Evolutionary conservation across 2,113 vertebrate species (phyloP), one percentile per base, ranked within the genome.

Genomic region (Bagarius yarrelli): DNA sequence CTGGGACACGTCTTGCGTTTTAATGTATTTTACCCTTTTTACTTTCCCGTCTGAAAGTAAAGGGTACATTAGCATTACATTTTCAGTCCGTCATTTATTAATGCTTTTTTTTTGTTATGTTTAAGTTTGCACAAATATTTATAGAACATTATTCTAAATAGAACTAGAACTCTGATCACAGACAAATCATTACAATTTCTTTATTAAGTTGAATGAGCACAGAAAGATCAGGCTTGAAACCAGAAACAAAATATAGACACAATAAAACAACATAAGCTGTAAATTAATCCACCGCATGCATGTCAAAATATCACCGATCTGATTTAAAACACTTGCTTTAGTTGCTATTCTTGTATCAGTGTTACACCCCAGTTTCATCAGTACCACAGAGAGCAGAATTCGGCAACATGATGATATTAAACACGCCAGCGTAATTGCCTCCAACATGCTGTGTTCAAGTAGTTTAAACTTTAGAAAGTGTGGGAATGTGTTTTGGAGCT

Each of bases 41-140:
- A 25, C 25, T 6, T 78, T 79, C 75, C 40, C 59, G 19, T 19
- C 16, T 8, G 53, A 76, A 36, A 59, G 83, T 66, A 34, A 50
- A 32, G 36, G 36, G 25, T 40, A 81, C 66, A 79, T 82, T 69
- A 69, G 76, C 76, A 71, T 81, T 66, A 36, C 15, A 69, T 78
- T 76, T 85, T 82, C 34, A 61, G 76, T 60, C 14, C 44, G 50
- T 80, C 40, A 11, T 71, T 47, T 32, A 67, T 76, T 82, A 69
- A 82, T 69, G 80, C 72, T 40, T 32, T 27, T 80, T 67, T 82
- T 74, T 13, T 66, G 15, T 30, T 52, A 52, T 76, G 18, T 75
- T 75, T 74, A 44, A 53, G 47, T 18, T 71, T 71, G 25, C 25
- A 25, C 0, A 72, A 73, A 67, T 36, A 19, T 67, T 15, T 53